Percentiles rank a stretch among this genome's conserved stretches.
Conservation (phyloP, 2,797 vertebrate genomes). For the Epinephelus awoara region DNA sequence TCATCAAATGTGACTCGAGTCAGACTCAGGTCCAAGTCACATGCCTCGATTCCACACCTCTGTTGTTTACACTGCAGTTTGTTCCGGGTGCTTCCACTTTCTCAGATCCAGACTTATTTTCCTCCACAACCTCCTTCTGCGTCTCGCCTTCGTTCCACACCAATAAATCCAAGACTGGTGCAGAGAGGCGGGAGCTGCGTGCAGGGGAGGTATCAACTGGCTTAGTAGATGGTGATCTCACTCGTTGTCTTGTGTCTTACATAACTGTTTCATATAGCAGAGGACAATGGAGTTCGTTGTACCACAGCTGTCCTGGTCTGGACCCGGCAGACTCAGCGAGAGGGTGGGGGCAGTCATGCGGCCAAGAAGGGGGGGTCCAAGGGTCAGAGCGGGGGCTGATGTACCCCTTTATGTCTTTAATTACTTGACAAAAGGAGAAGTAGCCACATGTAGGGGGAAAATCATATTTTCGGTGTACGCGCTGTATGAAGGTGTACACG, state of each 20-base stretch:
- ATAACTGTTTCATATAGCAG: constrained; percentile 63
- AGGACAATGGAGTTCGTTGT: constrained; percentile 67
- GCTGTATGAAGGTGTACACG: background rate
- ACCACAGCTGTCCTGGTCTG: constrained; percentile 46
- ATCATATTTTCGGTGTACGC: background rate
- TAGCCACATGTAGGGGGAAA: constrained; percentile 1
- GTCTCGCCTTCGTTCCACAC: constrained; percentile 37
- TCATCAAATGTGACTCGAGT: too few species aligned
- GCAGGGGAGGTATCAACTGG: constrained; percentile 36
- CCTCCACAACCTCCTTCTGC: constrained; percentile 4
- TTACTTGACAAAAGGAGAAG: constrained; percentile 15
- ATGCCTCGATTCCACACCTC: too few species aligned
- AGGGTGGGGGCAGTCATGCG: constrained; percentile 25
- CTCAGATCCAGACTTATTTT: constrained; percentile 31
- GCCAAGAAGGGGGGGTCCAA: constrained; percentile 25
- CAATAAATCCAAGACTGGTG: constrained; percentile 27
- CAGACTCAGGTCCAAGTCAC: too few species aligned
- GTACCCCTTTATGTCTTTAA: constrained; percentile 35
- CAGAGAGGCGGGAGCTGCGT: constrained; percentile 19
- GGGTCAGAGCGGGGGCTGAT: constrained; percentile 19
- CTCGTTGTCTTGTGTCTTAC: constrained; percentile 63
- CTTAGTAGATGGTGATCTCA: constrained; percentile 69
- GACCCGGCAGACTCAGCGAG: constrained; percentile 8
- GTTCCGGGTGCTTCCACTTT: constrained; percentile 30
- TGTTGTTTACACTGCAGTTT: constrained; percentile 20